Evolutionary conservation across 2,888 invertebrate species (phyloP), one percentile per base, ranked within the genome.

Genomic region (Hoplodrina blanda): DNA sequence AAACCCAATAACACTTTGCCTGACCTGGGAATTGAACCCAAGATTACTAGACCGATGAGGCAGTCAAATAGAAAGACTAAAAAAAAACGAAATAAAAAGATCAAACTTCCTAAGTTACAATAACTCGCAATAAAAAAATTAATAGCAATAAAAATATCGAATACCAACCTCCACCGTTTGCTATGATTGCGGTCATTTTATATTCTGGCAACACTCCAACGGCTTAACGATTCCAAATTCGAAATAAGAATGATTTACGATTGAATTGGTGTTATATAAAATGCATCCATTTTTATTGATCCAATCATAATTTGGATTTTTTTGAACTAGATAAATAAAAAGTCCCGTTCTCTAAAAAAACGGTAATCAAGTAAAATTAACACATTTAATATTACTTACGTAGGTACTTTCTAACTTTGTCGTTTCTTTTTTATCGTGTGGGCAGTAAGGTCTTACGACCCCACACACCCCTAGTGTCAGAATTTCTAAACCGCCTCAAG

Each of bases 201-300:
- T 69, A 53, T 17, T 41, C 62, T 78, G 77, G 77, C 80, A 78
- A 70, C 65, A 63, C 37, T 69, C 80, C 77, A 80, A 63, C 49
- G 63, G 61, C 1, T 76, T 46, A 19, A 69, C 57, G 41, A 80
- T 57, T 75, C 53, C 46, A 57, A 68, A 76, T 76, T 72, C 15
- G 54, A 75, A 74, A 74, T 79, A 79, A 62, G 30, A 20, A 49
- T 77, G 69, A 79, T 74, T 77, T 79, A 80, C 52, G 61, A 49
- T 37, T 37, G 13, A 10, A 65, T 66, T 50, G 49, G 20, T 50
- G 44, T 62, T 62, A 44, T 62, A 11, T 73, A 52, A 41, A 25
- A 73, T 57, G 65, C 46, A 73, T 70, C 63, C 1, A 6, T 55
- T 55, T 70, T 54, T 68, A 68, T 69, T 54, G 62, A 46, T 30